Evolutionary conservation across 2,888 invertebrate species (phyloP), one percentile per base, ranked within the genome.

Genomic region (Deilephila elpenor): DNA sequence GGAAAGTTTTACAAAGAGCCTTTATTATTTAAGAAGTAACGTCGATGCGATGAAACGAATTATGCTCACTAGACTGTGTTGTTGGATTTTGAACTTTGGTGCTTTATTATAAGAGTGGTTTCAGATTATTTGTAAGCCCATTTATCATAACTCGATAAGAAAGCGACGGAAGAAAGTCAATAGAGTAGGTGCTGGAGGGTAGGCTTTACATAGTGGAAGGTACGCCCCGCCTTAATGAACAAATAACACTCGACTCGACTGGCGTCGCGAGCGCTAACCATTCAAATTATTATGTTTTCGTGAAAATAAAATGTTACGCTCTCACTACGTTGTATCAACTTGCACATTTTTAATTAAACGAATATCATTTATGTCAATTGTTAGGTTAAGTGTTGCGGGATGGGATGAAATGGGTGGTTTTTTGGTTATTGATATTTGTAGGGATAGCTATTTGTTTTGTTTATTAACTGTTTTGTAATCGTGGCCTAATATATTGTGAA

Each of bases 1-100:
- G 94, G 93, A 94, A 94, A 94, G 89, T 94, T 94, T 93, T 93
- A 94, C 94, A 94, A 94, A 94, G 94, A 94, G 93, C 92, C 90
- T 94, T 93, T 94, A 94, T 94, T 94, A 94, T 94, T 94, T 93
- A 93, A 94, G 94, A 93, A 93, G 93, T 91, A 91, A 87, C 91
- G 88, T 84, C 89, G 87, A 90, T 91, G 90, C 88, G 87, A 86
- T 87, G 88, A 91, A 94, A 93, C 91, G 93, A 90, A 93, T 90
- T 92, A 93, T 92, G 88, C 88, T 86, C 87, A 84, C 83, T 74
- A 76, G 79, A 37, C 70, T 20, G 44, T 76, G 78, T 67, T 75
- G 71, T 72, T 72, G 78, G 78, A 91, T 84, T 76, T 83, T 79
- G 76, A 81, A 86, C 82, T 81, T 90, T 79, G 56, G 7, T 3